Evolutionary conservation across 2,888 invertebrate species (phyloP), one percentile per base, ranked within the genome.

Genomic region (Eristalinus aeneus): DNA sequence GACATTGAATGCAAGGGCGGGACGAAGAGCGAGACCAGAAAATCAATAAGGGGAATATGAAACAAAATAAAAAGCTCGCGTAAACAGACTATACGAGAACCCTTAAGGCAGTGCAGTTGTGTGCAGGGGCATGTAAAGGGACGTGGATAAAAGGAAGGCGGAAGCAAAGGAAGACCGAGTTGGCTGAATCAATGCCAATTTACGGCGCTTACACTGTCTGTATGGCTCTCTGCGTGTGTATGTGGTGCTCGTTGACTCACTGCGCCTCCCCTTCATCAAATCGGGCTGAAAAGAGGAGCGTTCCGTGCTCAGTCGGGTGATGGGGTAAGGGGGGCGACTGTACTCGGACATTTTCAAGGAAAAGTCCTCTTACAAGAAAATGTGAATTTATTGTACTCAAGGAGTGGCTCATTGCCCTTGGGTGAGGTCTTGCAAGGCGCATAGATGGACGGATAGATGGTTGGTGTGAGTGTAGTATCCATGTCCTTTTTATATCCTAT

Each of bases 1-100:
- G 85, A 72, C 85, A 85, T 85, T 85, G 85, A 76, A 69, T 63
- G 80, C 81, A 85, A 85, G 85, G 85, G 81, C 81, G 76, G 65
- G 61, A 53, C 54, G 46, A 23, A 23, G 11, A 56, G 23, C 22
- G 23, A 27, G 10, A 16, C 68, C 22, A 68, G 54, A 72, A 85
- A 85, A 85, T 85, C 85, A 72, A 85, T 85, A 68, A 63, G 71
- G 72, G 56, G 61, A 75, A 80, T 23, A 75, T 20, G 11, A 76
- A 85, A 75, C 63, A 71, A 54, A 82, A 67, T 60, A 71, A 75
- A 67, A 72, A 60, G 39, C 12, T 31, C 32, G 20, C 22, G 27
- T 36, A 27, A 46, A 64, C 68, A 67, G 60, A 69, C 56, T 22
- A 1, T 27, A 6, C 23, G 46, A 46, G 16, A 5, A 23, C 56